Base-by-base conservation (phyloP, 2,888 invertebrate genomes). In the Plebejus melissa region DNA sequence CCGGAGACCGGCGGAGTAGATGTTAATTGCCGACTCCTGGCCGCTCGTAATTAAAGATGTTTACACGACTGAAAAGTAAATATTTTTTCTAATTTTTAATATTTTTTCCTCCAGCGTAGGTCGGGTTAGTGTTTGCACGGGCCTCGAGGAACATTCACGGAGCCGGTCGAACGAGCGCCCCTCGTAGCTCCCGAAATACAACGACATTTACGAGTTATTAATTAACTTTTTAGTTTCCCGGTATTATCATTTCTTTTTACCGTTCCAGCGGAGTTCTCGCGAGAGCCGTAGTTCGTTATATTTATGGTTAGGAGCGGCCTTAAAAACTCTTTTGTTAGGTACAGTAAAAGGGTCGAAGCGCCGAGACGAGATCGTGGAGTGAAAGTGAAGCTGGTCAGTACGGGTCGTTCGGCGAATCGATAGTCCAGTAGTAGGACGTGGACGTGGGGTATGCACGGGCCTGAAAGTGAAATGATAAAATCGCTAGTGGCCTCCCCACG, bases 21-120 rank as follows among this genome's bases (percentile, higher is more conserved):
- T 90, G 92, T 91, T 92, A 92, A 93, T 93, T 92, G 92, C 88
- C 88, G 86, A 87, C 84, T 86, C 83, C 87, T 83, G 87, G 91
- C 91, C 90, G 88, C 89, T 88, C 91, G 92, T 92, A 93, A 93
- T 93, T 92, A 93, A 90, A 93, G 90, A 90, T 92, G 93, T 93
- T 93, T 91, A 90, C 91, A 89, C 88, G 90, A 90, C 89, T 89
- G 91, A 90, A 87, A 90, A 90, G 91, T 90, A 93, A 93, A 93
- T 93, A 93, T 93, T 93, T 93, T 89, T 88, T 88, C 90, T 28
- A 90, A 91, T 90, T 91, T 91, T 92, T 86, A 88, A 90, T 88
- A 89, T 90, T 90, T 90, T 90, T 90, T 88, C 88, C 86, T 86
- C 86, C 86, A 83, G 84, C 82, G 82, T 85, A 88, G 88, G 89